Evolutionary conservation across 2,113 vertebrate genomes (phyloP), one percentile per base, ranked within the genome.

Genomic region (Clinocottus analis): DNA sequence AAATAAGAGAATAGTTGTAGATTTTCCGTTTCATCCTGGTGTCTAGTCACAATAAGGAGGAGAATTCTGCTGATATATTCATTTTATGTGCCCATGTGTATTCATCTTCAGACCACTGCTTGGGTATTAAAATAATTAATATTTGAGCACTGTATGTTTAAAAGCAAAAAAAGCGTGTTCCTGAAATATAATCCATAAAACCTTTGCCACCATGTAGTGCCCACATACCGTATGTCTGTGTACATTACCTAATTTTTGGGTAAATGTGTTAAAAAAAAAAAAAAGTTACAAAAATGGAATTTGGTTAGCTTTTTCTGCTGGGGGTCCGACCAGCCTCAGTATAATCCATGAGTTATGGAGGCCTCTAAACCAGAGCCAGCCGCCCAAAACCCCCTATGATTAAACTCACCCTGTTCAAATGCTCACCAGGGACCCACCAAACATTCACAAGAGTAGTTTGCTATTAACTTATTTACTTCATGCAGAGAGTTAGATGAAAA

Each of bases 21-120:
- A 59, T 83, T 85, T 87, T 71, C 68, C 16, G 66, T 78, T 83
- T 62, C 17, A 80, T 83, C 29, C 45, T 53, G 51, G 72, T 84
- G 72, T 84, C 72, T 85, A 85, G 74, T 84, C 78, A 89, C 83
- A 87, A 90, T 83, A 83, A 84, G 77, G 79, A 74, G 72, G 47
- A 59, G 45, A 53, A 75, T 84, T 87, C 31, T 90, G 89, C 86
- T 89, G 88, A 92, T 75, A 61, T 68, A 60, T 78, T 33, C 51
- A 64, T 79, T 90, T 89, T 47, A 68, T 53, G 10, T 78, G 33
- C 37, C 63, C 49, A 56, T 19, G 23, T 82, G 83, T 70, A 79
- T 80, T 62, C 73, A 37, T 68, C 71, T 75, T 72, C 31, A 78
- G 85, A 80, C 81, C 81, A 61, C 85, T 81, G 77, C 43, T 45